These are phyloP conservation scores for Oxyura jamaicensis DNA, from an alignment of 2,113 vertebrate species.

Conservation along the genomic window DNA sequence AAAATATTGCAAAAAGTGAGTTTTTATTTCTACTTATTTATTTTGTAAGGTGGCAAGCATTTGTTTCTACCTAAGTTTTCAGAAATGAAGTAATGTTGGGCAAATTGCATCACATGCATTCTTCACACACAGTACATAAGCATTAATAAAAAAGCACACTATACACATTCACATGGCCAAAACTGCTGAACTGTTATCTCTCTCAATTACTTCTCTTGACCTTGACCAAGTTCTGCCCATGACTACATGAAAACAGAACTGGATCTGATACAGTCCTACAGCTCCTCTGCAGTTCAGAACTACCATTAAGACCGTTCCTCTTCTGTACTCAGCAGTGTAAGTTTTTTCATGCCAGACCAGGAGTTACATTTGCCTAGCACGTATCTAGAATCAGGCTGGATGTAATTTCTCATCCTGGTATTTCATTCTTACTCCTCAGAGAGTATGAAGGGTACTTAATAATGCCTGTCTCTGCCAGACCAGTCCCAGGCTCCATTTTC, in stretches of 20 bases:
- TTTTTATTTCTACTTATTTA: slow-evolving; percentile 7
- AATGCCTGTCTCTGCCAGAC: background rate
- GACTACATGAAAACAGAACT: background rate
- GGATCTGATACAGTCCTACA: background rate
- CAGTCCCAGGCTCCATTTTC: background rate
- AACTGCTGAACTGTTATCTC: background rate
- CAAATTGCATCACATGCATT: background rate
- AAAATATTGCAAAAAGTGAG: slow-evolving; percentile 10
- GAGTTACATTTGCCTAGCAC: background rate
- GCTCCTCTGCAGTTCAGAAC: background rate
- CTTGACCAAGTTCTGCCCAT: background rate
- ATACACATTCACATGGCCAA: background rate
- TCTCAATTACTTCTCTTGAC: background rate
- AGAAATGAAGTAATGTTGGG: background rate
- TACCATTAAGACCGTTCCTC: background rate
- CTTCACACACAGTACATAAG: background rate
- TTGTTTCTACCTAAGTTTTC: background rate
- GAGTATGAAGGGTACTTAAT: background rate
- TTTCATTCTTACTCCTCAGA: background rate
- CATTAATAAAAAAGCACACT: background rate
- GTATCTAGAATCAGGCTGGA: background rate
- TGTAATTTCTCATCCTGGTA: background rate
- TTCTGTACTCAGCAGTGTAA: background rate
- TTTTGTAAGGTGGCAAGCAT: background rate
- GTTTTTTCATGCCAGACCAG: background rate